Base-by-base conservation (phyloP, 1,140 invertebrate genomes). In the Aphelenchoides avenae region DNA sequence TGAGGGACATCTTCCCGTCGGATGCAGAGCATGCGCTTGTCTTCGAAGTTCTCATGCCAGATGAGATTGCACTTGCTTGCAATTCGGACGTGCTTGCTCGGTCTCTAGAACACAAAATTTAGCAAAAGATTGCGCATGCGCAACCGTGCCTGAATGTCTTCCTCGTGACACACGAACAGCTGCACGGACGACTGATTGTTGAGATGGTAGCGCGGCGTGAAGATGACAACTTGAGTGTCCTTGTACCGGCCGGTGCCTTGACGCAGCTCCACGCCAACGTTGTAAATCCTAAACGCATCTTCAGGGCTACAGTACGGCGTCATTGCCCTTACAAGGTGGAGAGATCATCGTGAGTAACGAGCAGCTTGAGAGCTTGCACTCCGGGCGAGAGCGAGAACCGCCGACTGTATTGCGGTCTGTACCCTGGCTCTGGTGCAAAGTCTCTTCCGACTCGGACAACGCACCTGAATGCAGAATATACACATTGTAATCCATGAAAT, bases 121-220 rank as follows among this genome's bases (percentile, higher is more conserved):
- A 56, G 30, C 82, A 83, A 1, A 84, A n/a, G n/a, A n/a, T 83
- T 34, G n/a, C n/a, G n/a, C n/a, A n/a, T n/a, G 74, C 84, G 87
- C 5, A 56, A 1, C 24, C 54, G 15, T 48, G 71, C 60, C 26
- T 49, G 46, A 15, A 68, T 57, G n/a, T 69, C 65, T 58, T 71
- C 76, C 67, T 85, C 85, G 78, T 97, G 93, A 40, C 89, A 85
- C 73, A 96, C 86, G 68, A 91, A 85, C 52, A 98, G 79, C 39
- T 84, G 85, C 68, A 79, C 85, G 1, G 84, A 84, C 6, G 89
- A 91, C 75, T 86, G 85, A 79, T 98, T 97, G 74, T 94, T 88
- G 37, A 97, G 80, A 76, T 91, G 87, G 80, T 88, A 96, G 64
- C 90, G 82, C 29, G 93, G 91, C 3, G 89, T 87, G 57, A 97